Evolutionary conservation across 2,888 invertebrate genomes (phyloP).

Genomic region (Agelastica alni): DNA sequence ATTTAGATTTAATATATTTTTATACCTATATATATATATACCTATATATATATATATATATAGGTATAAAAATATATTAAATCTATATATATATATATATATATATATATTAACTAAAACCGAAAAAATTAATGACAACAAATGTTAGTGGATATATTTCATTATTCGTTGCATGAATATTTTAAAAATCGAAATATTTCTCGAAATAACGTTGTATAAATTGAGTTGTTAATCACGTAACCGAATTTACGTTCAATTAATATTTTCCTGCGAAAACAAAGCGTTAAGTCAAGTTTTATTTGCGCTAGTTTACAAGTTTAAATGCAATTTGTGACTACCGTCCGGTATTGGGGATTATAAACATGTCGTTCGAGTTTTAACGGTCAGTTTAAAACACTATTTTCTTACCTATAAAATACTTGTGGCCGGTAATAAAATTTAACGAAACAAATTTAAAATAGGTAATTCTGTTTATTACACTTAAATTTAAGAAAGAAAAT

Average conservation of each 20-base stretch:
- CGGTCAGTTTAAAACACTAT: slow-evolving; percentile 10
- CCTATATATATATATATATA: too few species aligned
- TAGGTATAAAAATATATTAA: too few species aligned
- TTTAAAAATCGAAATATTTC: too few species aligned
- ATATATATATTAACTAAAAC: background rate
- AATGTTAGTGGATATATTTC: too few species aligned
- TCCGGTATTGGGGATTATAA: slow-evolving; percentile 10
- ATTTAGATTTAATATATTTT: background rate
- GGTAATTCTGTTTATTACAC: too few species aligned
- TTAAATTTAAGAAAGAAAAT: too few species aligned
- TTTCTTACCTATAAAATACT: slow-evolving; percentile 3
- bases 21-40: too few species aligned
- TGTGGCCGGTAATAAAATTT: slow-evolving; percentile 3
- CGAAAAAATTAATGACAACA: background rate
- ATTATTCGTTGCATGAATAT: too few species aligned
- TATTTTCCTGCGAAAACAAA: background rate
- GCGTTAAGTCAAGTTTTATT: background rate
- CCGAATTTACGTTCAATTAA: background rate
- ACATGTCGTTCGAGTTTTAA: slow-evolving; percentile 8
- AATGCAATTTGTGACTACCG: slow-evolving; percentile 13
- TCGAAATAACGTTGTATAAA: too few species aligned
- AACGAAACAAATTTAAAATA: slow-evolving; percentile 3
- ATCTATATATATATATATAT: too few species aligned
- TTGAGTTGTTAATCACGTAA: background rate
- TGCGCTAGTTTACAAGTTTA: slow-evolving; percentile 1